Conservation (phyloP, 2,797 vertebrate genomes). For the Poecile montanus region DNA sequence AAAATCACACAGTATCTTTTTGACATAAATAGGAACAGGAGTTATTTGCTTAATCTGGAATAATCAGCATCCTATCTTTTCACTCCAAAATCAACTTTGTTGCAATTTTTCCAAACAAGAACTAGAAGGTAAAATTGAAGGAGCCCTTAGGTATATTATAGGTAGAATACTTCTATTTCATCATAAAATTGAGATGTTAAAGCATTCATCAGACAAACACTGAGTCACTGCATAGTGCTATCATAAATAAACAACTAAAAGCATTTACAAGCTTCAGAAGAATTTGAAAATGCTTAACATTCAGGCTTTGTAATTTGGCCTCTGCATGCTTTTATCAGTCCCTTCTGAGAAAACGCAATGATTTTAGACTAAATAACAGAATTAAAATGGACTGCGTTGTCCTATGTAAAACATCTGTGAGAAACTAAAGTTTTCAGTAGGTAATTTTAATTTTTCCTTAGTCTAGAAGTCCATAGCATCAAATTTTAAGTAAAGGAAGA, state of each 20-base stretch:
- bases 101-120: neutral
- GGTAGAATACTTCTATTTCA: neutral
- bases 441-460: neutral
- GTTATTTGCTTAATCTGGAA: neutral
- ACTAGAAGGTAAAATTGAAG: neutral
- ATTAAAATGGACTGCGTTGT: neutral
- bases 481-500: neutral
- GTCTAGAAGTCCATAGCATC: neutral
- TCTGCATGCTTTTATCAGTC: neutral
- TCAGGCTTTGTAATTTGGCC: neutral
- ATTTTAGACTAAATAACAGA: neutral
- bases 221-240: neutral
- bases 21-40: neutral
- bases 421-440: neutral
- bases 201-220: neutral
- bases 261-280: neutral
- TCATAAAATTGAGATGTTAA: neutral
- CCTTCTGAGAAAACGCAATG: neutral
- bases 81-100: neutral
- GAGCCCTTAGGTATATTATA: neutral
- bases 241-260: slow-evolving; percentile 20
- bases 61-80: neutral
- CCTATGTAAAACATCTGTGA: neutral
- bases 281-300: neutral
- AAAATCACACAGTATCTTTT: neutral